Evolutionary conservation across 2,888 invertebrate genomes (phyloP), one percentile per base, ranked within the genome.

Genomic region (Phoronis australis): DNA sequence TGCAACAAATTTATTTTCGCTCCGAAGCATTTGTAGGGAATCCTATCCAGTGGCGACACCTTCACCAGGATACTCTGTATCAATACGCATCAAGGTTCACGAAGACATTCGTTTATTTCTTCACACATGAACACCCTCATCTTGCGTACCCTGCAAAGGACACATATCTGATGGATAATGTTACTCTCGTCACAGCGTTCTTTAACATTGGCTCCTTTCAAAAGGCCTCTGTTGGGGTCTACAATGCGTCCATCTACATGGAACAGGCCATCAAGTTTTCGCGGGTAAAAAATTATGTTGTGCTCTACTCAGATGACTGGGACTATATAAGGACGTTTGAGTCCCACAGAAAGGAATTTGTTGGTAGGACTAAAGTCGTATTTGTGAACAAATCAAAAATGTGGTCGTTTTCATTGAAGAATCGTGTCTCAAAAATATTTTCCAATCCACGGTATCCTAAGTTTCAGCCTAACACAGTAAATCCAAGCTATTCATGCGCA

Each of bases 111-210:
- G n/a, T n/a, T n/a, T n/a, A n/a, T n/a, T n/a, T n/a, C n/a, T n/a
- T n/a, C n/a, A n/a, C n/a, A n/a, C n/a, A n/a, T n/a, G n/a, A n/a
- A n/a, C n/a, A n/a, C n/a, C n/a, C n/a, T n/a, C n/a, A n/a, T n/a
- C n/a, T n/a, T n/a, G n/a, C n/a, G n/a, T n/a, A n/a, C n/a, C n/a
- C n/a, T n/a, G n/a, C n/a, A n/a, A n/a, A n/a, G n/a, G n/a, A n/a
- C n/a, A n/a, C n/a, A n/a, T n/a, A n/a, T n/a, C n/a, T n/a, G n/a
- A n/a, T n/a, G n/a, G n/a, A n/a, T n/a, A n/a, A 59, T 45, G 56
- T 56, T 6, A 64, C 64, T 0, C 45, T 61, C 1, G 60, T 64
- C 0, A 61, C 62, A 2, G 64, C 64, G 1, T 65, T 56, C 41
- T 65, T 61, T 47, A 50, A 62, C 47, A 38, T 65, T 4, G 61